These are phyloP conservation scores for Drosophila littoralis DNA, from an alignment of 1,140 invertebrate species.

Conservation along the genomic window DNA sequence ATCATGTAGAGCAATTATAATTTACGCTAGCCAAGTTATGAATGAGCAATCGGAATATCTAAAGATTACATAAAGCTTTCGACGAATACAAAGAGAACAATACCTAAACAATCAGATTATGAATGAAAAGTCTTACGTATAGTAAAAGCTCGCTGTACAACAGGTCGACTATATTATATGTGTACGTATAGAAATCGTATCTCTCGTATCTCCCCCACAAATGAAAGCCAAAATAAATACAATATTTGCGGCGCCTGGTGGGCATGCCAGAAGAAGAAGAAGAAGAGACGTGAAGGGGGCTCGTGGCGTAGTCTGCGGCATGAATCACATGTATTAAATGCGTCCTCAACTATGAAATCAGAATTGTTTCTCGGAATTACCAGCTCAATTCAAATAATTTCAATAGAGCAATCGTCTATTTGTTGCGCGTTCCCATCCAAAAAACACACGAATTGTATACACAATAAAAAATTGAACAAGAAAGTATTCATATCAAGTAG, in stretches of 20 bases:
- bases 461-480: not conserved
- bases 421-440: constrained; percentile 10
- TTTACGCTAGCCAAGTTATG: constrained; percentile 19
- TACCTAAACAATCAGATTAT: constrained; percentile 17
- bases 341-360: constrained; percentile 71
- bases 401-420: constrained; percentile 65
- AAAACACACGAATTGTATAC: not conserved
- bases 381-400: constrained; percentile 60
- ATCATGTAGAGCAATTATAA: constrained; percentile 3
- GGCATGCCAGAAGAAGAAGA: not conserved
- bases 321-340: constrained; percentile 71
- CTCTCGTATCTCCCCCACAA: constrained; percentile 2
- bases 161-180: constrained; percentile 21
- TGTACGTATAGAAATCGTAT: not conserved
- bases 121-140: constrained; percentile 27
- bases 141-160: constrained; percentile 32
- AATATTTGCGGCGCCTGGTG: constrained; percentile 10
- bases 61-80: constrained; percentile 22
- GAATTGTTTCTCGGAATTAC: constrained; percentile 63
- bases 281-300: constrained; percentile 1
- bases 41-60: constrained; percentile 49
- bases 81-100: not conserved
- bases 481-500: not conserved
- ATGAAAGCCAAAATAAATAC: constrained; percentile 36
- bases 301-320: constrained; percentile 19